Base-by-base conservation (phyloP, 64 coral and sea anemone species). In the Catalaphyllia jardinei region DNA sequence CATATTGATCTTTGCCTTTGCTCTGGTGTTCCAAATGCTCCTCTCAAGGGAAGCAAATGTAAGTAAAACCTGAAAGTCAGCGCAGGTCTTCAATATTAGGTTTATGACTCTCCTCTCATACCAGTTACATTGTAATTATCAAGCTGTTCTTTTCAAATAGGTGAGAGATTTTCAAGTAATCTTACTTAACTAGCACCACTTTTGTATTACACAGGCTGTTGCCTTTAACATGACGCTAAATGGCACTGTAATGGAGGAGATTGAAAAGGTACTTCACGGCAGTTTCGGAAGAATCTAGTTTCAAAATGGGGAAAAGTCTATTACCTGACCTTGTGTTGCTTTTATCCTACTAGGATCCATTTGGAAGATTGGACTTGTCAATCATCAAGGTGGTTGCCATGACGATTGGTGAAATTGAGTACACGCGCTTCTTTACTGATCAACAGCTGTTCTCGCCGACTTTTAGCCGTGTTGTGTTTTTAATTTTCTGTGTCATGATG, bases 401-500 rank as follows among this genome's bases (percentile, higher is more conserved):
- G 94, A 96, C 91, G 35, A 92, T 96, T 16, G 94, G 94, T 31
- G 94, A 96, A 62, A 89, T 96, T 71, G 94, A 96, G 64, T 96
- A 96, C 74, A 60, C 86, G 3, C 83, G 87, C 3, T 96, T 86
- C 28, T 96, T 89, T 52, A 86, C 88, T 51, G 94, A 96, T 29
- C 35, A 76, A 24, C 30, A 20, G 17, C 75, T 73, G 16, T 49
- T n/a, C 29, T 78, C 73, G 3, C 61, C 57, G 13, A 24, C 31
- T 10, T 31, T 88, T 4, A 73, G 81, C 33, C 57, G 75, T 3
- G 18, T 31, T 0, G 65, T 96, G 33, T 96, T 92, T 61, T 15
- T 86, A 18, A 8, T 33, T 14, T 96, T 96, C 60, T 89, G 90
- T 60, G 17, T 92, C 4, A 72, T 96, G 29, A 78, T 96, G 61